A percentile compares a stretch with the other conserved stretches of the same genome.
phyloP scores from a whole-genome alignment of 37 sponge, comb jelly and placozoan species.

The Bolinopsis microptera region DNA sequence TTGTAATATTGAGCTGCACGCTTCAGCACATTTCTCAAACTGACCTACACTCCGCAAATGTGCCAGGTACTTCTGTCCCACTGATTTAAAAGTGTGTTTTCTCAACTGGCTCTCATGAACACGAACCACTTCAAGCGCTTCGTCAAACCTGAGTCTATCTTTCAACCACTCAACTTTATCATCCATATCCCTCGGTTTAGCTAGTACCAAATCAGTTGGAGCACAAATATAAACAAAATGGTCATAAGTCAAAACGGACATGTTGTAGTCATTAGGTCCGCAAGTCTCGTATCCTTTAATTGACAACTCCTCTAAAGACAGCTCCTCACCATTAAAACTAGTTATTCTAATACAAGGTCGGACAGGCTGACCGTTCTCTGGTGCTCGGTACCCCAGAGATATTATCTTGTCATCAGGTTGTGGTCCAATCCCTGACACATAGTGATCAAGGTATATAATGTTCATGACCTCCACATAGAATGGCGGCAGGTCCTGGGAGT shows the following conservation, averaged over 20 bases:
- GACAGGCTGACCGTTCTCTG: constrained; percentile 24
- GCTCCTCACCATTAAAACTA: neutral
- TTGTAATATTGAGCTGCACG: neutral
- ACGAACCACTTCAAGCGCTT: constrained; percentile 63
- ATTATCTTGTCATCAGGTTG: constrained; percentile 55
- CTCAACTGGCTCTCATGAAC: neutral
- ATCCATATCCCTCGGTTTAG: constrained; percentile 71
- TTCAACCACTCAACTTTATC: constrained; percentile 86
- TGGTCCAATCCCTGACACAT: constrained; percentile 64
- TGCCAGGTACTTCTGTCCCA: constrained; percentile 78
- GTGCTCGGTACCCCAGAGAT: constrained; percentile 57
- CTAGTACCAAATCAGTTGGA: constrained; percentile 23
- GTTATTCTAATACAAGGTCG: constrained; percentile 54
- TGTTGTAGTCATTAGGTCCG: constrained; percentile 47
- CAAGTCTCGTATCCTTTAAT: constrained; percentile 39
- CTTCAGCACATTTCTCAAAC: constrained; percentile 79
- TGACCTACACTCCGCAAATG: constrained; percentile 71
- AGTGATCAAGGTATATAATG: constrained; percentile 61
- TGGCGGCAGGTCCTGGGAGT: constrained; percentile 63
- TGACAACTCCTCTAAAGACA: constrained; percentile 52
- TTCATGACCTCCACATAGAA: constrained; percentile 67
- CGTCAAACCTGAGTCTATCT: constrained; percentile 72
- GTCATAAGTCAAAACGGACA: constrained; percentile 2
- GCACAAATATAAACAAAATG: constrained; percentile 59
- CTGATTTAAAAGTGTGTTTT: constrained; percentile 62